Evolutionary conservation across 2,113 vertebrate genomes (phyloP).

Genomic region (Paradisaea rubra): DNA sequence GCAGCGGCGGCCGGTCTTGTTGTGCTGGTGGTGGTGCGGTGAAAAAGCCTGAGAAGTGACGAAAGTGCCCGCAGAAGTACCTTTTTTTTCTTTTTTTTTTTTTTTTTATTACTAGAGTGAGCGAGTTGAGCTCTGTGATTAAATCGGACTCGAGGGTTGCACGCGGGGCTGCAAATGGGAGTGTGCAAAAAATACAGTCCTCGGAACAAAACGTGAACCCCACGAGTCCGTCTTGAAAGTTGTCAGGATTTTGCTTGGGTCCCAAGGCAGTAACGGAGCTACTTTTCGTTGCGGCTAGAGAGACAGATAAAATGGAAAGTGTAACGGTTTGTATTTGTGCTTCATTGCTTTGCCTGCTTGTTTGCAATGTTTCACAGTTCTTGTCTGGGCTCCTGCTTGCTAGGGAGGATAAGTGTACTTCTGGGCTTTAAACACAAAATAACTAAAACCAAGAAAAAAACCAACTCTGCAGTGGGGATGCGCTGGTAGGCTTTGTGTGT

Average conservation of each 20-base stretch:
- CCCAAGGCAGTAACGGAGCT: background rate
- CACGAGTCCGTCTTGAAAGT: background rate
- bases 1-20: background rate
- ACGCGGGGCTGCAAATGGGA: background rate
- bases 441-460: background rate
- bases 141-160: background rate
- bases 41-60: background rate
- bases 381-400: background rate
- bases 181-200: background rate
- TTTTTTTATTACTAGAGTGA: background rate
- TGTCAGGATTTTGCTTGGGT: background rate
- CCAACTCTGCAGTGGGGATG: rapidly evolving
- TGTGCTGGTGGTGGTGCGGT: background rate
- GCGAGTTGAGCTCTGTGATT: background rate
- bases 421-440: background rate
- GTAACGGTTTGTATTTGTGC: background rate
- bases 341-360: background rate
- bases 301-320: background rate
- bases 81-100: rapidly evolving
- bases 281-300: background rate
- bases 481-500: background rate
- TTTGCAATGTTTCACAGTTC: background rate
- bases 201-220: background rate
- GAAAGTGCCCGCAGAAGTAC: background rate
- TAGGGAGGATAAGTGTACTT: background rate